Percentiles rank a stretch among this genome's conserved stretches.
These are phyloP conservation scores for Lasioglossum oenotherae DNA, from an alignment of 2,888 invertebrate species.

Conservation along the genomic window DNA sequence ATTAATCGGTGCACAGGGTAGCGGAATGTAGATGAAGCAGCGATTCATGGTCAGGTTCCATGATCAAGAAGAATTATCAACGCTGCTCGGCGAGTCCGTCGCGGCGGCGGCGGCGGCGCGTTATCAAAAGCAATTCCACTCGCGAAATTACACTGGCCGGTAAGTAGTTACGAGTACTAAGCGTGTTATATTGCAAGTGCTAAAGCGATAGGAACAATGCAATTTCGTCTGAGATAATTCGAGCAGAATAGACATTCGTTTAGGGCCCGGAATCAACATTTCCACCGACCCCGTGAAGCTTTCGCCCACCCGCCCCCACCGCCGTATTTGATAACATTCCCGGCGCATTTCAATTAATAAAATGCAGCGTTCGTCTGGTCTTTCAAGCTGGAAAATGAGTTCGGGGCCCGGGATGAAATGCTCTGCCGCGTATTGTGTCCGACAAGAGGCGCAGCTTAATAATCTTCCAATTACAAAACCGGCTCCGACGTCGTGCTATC, in stretches of 20 bases:
- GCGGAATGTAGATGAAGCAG: not conserved
- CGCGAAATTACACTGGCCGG: constrained; percentile 2
- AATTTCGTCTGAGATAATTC: constrained; percentile 25
- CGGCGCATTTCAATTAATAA: constrained; percentile 33
- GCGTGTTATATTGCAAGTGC: not conserved
- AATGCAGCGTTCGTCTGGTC: constrained; percentile 10
- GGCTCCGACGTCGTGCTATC: not conserved
- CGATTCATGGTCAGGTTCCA: constrained; percentile 15
- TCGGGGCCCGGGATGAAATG: not conserved
- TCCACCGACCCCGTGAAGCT: not conserved
- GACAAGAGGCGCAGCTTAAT: constrained; percentile 33
- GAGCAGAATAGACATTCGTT: not conserved
- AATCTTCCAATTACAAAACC: constrained; percentile 52
- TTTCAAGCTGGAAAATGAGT: not conserved
- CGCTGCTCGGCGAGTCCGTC: not conserved
- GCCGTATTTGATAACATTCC: constrained; percentile 15
- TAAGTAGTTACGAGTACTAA: not conserved
- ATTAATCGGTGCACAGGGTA: constrained; percentile 24
- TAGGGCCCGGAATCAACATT: not conserved
- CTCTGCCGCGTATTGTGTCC: constrained; percentile 23
- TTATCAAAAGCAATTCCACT: constrained; percentile 15
- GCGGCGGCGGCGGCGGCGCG: not conserved
- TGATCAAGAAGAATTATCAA: constrained; percentile 19
- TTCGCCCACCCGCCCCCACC: not conserved
- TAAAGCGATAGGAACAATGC: not conserved